Conservation (phyloP, 1,140 invertebrate species). For the Wasmannia auropunctata region DNA sequence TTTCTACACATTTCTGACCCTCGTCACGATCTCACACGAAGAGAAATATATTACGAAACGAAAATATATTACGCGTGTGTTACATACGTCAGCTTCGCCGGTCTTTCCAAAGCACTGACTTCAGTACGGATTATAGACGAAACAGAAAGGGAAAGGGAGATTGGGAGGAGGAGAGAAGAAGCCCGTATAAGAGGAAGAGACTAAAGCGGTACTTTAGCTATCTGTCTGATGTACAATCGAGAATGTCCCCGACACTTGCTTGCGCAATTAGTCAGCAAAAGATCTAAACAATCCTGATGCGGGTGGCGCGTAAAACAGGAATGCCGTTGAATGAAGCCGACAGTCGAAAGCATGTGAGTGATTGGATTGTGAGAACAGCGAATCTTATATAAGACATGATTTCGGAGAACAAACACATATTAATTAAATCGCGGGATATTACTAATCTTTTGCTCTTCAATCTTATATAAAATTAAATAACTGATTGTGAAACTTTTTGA, state of each 20-base stretch:
- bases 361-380: constrained; percentile 21
- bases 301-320: not conserved
- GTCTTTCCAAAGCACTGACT: constrained; percentile 6
- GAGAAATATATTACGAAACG: constrained; percentile 33
- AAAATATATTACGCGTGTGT: constrained; percentile 35
- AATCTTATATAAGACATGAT: not conserved
- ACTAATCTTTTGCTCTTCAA: not conserved
- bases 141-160: not conserved
- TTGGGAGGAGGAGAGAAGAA: not conserved
- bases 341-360: constrained; percentile 28
- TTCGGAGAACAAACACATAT: not conserved
- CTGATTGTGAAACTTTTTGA: not conserved
- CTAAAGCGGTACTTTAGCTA: constrained; percentile 36
- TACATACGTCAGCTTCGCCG: not conserved
- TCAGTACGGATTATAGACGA: not conserved
- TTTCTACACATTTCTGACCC: constrained; percentile 12
- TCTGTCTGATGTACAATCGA: constrained; percentile 61
- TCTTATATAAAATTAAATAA: not conserved
- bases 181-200: not conserved
- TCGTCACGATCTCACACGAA: constrained; percentile 5
- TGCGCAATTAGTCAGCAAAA: constrained; percentile 68
- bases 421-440: not conserved
- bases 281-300: constrained; percentile 50
- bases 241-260: constrained; percentile 66
- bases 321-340: constrained; percentile 20